A percentile compares a stretch with the other conserved stretches of the same genome.
phyloP scores from a whole-genome alignment of 2,113 vertebrate genomes.

The Cheilinus undulatus region DNA sequence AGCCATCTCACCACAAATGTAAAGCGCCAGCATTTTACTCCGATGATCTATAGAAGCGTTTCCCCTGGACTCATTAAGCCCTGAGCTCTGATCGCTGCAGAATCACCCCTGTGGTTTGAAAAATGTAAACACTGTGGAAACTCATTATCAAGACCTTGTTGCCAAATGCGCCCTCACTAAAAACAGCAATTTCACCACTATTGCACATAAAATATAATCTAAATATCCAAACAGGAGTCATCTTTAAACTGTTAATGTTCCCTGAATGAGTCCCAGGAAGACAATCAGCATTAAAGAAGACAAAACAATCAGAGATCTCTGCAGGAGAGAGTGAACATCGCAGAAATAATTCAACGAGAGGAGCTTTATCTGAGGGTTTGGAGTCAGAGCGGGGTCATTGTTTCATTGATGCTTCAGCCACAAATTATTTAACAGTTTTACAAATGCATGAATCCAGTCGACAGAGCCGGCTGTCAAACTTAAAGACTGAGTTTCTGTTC shows the following conservation, averaged over 20 bases:
- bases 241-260: background rate
- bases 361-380: background rate
- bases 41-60: background rate
- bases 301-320: background rate
- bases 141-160: slow-evolving; percentile 10
- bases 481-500: background rate
- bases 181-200: background rate
- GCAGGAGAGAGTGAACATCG: background rate
- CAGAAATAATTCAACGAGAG: background rate
- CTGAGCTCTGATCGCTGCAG: background rate
- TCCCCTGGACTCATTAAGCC: background rate
- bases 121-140: slow-evolving; percentile 28
- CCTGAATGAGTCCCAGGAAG: background rate
- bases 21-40: background rate
- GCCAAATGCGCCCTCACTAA: too few relatives aligned
- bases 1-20: background rate
- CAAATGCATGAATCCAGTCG: background rate
- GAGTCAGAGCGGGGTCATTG: background rate
- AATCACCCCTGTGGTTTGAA: slow-evolving; percentile 9
- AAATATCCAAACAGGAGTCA: slow-evolving; percentile 4
- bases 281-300: background rate
- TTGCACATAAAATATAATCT: background rate
- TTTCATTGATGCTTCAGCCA: background rate
- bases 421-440: slow-evolving; percentile 8
- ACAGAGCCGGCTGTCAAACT: background rate